Evolutionary conservation across 2,113 vertebrate species (phyloP), one percentile per base, ranked within the genome.

Genomic region (Perognathus longimembris): DNA sequence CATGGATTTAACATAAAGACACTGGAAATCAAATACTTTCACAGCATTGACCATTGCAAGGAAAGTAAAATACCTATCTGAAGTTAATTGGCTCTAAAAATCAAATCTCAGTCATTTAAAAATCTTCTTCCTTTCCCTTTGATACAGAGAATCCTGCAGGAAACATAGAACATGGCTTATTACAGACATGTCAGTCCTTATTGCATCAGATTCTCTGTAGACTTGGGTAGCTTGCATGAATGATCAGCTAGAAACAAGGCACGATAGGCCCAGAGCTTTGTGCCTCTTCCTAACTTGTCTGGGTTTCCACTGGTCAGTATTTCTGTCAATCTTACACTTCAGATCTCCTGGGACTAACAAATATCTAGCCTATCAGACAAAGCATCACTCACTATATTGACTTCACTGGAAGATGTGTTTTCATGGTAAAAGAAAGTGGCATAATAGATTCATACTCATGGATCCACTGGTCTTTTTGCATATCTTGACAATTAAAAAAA

Each of bases 71-170:
- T 75, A 86, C 79, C 34, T 74, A 79, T 73, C 69, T 84, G 28
- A 74, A 84, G 30, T 59, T 30, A 67, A 83, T 32, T 59, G 2
- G 36, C 4, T n/a, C 45, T 40, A 45, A 6, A 26, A 81, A 67
- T 67, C 2, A 89, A 89, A 89, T 63, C 36, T 63, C 14, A 36
- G 14, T 67, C 42, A 76, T 89, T 95, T 77, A 81, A 42, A 57
- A 74, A 28, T 4, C 12, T 80, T 1, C 6, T 71, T 95, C 4
- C 5, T 70, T 54, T 54, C 75, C 10, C 6, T 4, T 64, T 59
- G 5, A 50, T 45, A 67, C 5, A 30, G 76, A 45, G 32, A 64
- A 45, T 6, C 1, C 15, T 73, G 40, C 4, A 45, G 42, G 71
- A 64, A 76, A 22, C 1, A 17, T 34, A 80, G 73, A 3, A 92